phyloP scores from a whole-genome alignment of 2,113 vertebrate species.

The Neofelis nebulosa region DNA sequence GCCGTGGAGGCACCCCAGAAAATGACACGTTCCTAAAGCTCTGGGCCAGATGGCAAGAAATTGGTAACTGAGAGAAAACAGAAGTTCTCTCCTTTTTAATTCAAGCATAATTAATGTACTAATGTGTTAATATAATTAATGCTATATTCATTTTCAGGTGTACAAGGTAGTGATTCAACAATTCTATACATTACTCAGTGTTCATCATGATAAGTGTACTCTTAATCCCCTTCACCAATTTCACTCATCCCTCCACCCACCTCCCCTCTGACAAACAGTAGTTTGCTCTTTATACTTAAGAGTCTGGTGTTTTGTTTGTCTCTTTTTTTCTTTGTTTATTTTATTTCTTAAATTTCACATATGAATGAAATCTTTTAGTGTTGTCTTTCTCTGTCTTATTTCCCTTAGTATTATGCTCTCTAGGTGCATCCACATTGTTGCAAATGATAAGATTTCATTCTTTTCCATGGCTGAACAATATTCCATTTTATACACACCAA shows the following conservation, averaged over 20 bases:
- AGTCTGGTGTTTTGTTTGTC: not conserved
- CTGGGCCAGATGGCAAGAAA: conserved; percentile 9
- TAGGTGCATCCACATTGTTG: not conserved
- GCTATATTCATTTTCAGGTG: not conserved
- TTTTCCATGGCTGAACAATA: not conserved
- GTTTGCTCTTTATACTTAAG: not conserved
- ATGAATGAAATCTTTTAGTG: not conserved
- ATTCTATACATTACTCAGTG: not conserved
- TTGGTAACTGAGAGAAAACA: not conserved
- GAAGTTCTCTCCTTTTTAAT: not conserved
- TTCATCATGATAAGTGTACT: not conserved
- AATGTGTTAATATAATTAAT: not conserved
- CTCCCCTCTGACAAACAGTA: not conserved
- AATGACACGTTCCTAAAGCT: conserved; percentile 33
- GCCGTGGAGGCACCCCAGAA: not conserved
- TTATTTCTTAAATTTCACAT: not conserved
- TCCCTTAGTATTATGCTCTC: not conserved
- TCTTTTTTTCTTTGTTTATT: not conserved
- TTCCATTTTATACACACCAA: not conserved
- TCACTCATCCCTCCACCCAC: not conserved
- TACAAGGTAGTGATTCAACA: not conserved
- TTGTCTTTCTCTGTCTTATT: not conserved
- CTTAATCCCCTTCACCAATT: not conserved
- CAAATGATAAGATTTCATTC: not conserved
- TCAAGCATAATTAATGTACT: not conserved